Conservation (phyloP, 2,888 invertebrate genomes). For the Ophion ellenae region DNA sequence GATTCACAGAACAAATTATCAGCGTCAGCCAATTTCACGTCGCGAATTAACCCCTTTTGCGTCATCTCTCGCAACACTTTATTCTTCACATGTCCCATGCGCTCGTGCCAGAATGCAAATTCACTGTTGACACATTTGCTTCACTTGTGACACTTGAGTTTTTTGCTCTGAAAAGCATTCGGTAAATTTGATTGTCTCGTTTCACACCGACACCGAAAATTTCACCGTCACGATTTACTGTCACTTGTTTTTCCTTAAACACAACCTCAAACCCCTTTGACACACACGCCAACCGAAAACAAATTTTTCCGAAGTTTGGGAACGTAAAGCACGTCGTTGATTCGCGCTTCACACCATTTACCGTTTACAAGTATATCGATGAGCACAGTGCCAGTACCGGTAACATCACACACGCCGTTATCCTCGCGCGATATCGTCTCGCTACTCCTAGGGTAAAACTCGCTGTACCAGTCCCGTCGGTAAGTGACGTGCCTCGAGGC, state of each 20-base stretch:
- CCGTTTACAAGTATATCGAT: no score
- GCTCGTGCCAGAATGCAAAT: constrained; percentile 66
- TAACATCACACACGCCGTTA: no score
- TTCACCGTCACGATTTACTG: constrained; percentile 15
- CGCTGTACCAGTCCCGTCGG: no score
- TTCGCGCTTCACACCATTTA: no score
- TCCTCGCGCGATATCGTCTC: no score
- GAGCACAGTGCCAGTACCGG: no score
- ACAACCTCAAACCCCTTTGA: not conserved
- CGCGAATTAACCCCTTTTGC: constrained; percentile 44
- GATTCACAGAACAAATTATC: constrained; percentile 69
- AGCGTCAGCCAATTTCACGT: constrained; percentile 46
- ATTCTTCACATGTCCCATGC: constrained; percentile 65
- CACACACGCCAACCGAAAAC: constrained; percentile 68
- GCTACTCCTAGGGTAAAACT: no score
- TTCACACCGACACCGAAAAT: constrained; percentile 52
- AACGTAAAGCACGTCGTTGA: constrained; percentile 20
- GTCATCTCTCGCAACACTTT: constrained; percentile 35
- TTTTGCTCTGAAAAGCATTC: constrained; percentile 57
- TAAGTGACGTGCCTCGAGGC: no score
- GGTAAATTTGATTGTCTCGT: constrained; percentile 63
- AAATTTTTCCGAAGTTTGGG: constrained; percentile 68
- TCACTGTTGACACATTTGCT: constrained; percentile 53
- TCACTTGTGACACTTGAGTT: not conserved
- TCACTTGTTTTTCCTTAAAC: constrained; percentile 27